These are phyloP conservation scores for Ptychadena robeensis DNA, from an alignment of 2,797 vertebrate species.

Conservation along the genomic window DNA sequence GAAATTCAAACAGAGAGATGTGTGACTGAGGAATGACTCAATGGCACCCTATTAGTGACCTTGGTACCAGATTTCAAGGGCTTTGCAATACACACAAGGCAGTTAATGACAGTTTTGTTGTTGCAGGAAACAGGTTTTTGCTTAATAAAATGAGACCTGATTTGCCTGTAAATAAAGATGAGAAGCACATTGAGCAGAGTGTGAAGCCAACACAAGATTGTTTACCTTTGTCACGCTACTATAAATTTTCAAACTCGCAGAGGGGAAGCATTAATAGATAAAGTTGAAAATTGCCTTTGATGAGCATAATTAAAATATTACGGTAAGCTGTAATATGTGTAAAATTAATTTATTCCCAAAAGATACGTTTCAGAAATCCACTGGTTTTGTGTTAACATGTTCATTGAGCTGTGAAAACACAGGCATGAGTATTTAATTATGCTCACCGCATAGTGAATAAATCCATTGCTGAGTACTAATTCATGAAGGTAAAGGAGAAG, in stretches of 20 bases:
- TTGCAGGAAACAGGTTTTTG: conserved; percentile 1
- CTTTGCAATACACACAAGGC: conserved; percentile 4
- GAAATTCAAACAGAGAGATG: conserved; percentile 11
- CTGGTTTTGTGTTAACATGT: conserved; percentile 61
- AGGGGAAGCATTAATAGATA: conserved; percentile 60
- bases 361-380: conserved; percentile 61
- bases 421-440: conserved; percentile 62
- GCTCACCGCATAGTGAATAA: conserved; percentile 47
- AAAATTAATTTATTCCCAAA: conserved; percentile 63
- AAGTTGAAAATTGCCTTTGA: conserved; percentile 62
- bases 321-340: conserved; percentile 60
- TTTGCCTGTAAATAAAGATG: conserved; percentile 27
- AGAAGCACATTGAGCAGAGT: conserved; percentile 21
- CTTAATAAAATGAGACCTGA: conserved; percentile 4
- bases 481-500: conserved; percentile 27
- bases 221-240: conserved; percentile 55
- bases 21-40: conserved; percentile 13
- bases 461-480: conserved; percentile 52
- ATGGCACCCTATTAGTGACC: conserved; percentile 40
- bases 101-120: neutral
- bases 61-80: neutral
- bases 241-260: conserved; percentile 51
- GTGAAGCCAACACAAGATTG: conserved; percentile 26
- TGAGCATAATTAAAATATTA: conserved; percentile 62
- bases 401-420: conserved; percentile 61